phyloP scores from a whole-genome alignment of 1,140 invertebrate genomes.

The Augochlora pura region DNA sequence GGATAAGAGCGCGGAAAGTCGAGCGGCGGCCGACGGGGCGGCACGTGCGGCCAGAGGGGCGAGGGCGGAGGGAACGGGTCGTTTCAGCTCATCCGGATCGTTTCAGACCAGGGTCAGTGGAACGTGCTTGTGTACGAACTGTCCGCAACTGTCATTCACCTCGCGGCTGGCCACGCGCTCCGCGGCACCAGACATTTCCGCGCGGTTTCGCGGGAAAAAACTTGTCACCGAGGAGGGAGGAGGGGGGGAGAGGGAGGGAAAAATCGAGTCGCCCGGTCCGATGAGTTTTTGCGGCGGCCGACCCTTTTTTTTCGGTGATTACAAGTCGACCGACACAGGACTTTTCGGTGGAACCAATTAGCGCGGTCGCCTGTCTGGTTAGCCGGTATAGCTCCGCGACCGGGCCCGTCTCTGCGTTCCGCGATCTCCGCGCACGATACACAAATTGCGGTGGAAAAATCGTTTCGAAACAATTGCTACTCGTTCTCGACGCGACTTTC shows the following conservation, averaged over 20 bases:
- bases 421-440: too few relatives aligned
- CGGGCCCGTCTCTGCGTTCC: too few relatives aligned
- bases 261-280: neutral
- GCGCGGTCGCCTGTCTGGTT: neutral
- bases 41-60: conserved; percentile 20
- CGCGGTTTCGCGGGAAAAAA: conserved; percentile 36
- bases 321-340: neutral
- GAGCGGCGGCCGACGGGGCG: neutral
- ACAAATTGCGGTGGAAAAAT: too few relatives aligned
- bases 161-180: conserved; percentile 42
- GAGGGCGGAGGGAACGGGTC: neutral
- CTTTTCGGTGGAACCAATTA: neutral
- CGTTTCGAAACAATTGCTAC: too few relatives aligned
- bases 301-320: neutral
- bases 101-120: conserved; percentile 64
- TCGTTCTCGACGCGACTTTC: too few relatives aligned
- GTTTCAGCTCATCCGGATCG: conserved; percentile 64
- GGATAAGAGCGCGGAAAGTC: conserved; percentile 58
- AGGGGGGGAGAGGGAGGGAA: neutral
- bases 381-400: too few relatives aligned
- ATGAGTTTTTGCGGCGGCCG: conserved; percentile 24
- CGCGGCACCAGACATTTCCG: conserved; percentile 37
- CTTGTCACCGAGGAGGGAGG: neutral
- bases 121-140: conserved; percentile 63
- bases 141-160: conserved; percentile 68